phyloP scores from a whole-genome alignment of 2,888 invertebrate species.

The Pammene fasciana region DNA sequence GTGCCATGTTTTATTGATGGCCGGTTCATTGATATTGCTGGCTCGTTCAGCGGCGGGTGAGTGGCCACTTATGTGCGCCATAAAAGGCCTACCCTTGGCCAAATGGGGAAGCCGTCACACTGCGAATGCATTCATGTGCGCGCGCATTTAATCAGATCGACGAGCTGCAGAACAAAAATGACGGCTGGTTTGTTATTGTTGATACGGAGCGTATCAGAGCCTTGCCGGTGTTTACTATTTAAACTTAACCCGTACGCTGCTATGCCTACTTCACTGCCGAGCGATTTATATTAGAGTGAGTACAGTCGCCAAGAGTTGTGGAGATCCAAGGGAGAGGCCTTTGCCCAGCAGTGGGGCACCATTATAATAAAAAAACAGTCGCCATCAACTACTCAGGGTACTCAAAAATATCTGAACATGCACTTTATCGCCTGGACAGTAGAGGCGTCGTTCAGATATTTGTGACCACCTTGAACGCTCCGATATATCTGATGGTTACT shows the following conservation, averaged over 20 bases:
- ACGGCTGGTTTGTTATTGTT: constrained; percentile 48
- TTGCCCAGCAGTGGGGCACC: no score
- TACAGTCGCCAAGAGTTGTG: no score
- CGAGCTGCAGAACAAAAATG: constrained; percentile 70
- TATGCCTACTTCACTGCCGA: no score
- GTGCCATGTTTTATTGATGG: constrained; percentile 83
- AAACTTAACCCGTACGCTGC: neutral
- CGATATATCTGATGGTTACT: no score
- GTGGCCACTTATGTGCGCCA: constrained; percentile 81
- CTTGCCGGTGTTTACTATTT: constrained; percentile 22
- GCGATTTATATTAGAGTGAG: no score
- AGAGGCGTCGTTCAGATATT: no score
- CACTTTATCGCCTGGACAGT: no score
- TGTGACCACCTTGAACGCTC: no score
- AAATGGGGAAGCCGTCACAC: constrained; percentile 80
- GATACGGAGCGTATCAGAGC: constrained; percentile 36
- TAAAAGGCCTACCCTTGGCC: constrained; percentile 82
- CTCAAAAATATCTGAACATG: no score
- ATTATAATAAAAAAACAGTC: no score
- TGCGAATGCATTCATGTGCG: constrained; percentile 79
- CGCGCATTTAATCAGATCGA: constrained; percentile 72
- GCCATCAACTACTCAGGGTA: no score
- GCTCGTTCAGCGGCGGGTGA: constrained; percentile 82
- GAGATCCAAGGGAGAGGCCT: no score
- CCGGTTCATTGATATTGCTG: constrained; percentile 82